Base-by-base conservation (phyloP, 2,888 invertebrate species). In the Stenoptilia bipunctidactyla region DNA sequence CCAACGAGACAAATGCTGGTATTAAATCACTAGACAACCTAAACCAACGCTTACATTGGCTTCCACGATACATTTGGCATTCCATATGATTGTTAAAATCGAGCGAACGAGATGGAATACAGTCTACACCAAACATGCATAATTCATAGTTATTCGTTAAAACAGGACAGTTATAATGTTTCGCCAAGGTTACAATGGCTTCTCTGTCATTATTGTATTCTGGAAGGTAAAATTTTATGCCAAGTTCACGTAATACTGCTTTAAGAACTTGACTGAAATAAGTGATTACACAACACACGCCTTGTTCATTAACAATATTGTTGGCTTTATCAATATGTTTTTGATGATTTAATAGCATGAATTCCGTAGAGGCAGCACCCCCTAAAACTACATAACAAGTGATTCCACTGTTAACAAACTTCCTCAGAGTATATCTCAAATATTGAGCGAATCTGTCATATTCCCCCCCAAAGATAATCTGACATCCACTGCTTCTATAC, bases 111-210 rank as follows among this genome's bases (percentile, higher is more conserved):
- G 38, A 42, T 1, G 27, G 30, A 10, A 46, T 40, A 34, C 45
- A 45, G 9, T 40, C 12, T 0, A 43, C 41, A n/a, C 39, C 40
- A 27, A 46, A 52, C 13, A 61, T 43, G 34, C 49, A 49, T 34
- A 55, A 56, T 27, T 61, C 61, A 12, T 55, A 15, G 9, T 52
- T 51, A 15, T 49, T 42, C 0, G 56, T 63, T n/a, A 63, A 15
- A 8, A 63, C 49, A 4, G 61, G 56, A 38, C 55, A 58, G 3
- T 50, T 44, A 4, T 49, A 45, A 35, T 46, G 44, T 39, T 43
- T 52, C 9, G 58, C 56, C 1, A 56, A 38, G 15, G 43, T 48
- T 1, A 61, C 35, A 2, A 63, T 47, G 0, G 48, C 47, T 43
- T 51, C 54, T 27, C 40, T 41, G 10, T 49, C 48, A n/a, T n/a